Evolutionary conservation across 53 echinoderm and acorn worm species (phyloP).

Genomic region (Pentamera pediparva): DNA sequence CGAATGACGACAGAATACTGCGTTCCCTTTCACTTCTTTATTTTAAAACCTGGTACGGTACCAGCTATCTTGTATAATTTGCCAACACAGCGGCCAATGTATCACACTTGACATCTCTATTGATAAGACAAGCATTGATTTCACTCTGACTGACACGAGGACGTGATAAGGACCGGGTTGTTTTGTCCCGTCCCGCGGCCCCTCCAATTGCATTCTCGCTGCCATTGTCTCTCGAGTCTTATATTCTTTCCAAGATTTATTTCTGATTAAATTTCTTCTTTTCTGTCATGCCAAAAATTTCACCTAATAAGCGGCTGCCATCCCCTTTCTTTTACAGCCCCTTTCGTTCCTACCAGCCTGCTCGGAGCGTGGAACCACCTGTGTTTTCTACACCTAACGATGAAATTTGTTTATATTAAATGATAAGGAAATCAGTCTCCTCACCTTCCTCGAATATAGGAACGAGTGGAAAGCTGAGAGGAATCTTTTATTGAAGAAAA

Average conservation of each 20-base stretch:
- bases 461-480: too few relatives aligned
- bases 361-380: too few relatives aligned
- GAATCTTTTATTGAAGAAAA: too few relatives aligned
- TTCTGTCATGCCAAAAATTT: background rate
- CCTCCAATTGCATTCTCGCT: too few relatives aligned
- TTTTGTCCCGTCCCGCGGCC: too few relatives aligned
- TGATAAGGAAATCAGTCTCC: too few relatives aligned
- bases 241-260: background rate
- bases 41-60: too few relatives aligned
- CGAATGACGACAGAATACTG: background rate
- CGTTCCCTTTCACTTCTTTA: background rate
- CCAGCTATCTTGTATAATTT: slow-evolving; percentile 11
- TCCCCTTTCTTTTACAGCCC: too few relatives aligned
- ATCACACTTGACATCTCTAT: slow-evolving; percentile 10
- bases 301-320: background rate
- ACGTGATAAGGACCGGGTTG: slow-evolving; percentile 13
- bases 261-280: background rate
- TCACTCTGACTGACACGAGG: slow-evolving; percentile 9
- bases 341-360: too few relatives aligned
- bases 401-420: too few relatives aligned
- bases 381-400: too few relatives aligned
- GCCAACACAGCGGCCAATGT: background rate
- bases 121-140: slow-evolving; percentile 32
- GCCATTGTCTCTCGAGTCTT: background rate
- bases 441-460: too few relatives aligned